These are phyloP conservation scores for Chrysogorgia sp. DNA, from an alignment of 92 coral and sea anemone species.

Conservation along the genomic window DNA sequence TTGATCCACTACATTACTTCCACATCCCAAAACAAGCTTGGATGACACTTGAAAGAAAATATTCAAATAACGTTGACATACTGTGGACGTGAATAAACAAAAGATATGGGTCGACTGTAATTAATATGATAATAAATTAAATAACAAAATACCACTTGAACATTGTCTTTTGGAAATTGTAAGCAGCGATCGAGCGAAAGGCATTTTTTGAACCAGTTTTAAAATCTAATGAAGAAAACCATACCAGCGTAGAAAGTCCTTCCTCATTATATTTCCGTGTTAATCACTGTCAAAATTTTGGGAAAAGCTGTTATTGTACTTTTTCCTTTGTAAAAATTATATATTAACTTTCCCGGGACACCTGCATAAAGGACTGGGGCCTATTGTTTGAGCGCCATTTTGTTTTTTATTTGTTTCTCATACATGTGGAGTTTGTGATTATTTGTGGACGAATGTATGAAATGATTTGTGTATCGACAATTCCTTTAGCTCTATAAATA, in stretches of 20 bases:
- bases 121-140: neutral
- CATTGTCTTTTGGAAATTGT: neutral
- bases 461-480: neutral
- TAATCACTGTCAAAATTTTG: no score
- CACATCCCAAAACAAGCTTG: conserved; percentile 34
- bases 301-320: no score
- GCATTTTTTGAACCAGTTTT: neutral
- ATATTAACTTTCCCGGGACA: no score
- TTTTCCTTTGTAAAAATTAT: no score
- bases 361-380: neutral
- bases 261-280: no score
- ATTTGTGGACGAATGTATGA: neutral
- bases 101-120: no score
- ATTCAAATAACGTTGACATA: neutral
- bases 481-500: neutral
- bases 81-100: neutral
- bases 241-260: no score
- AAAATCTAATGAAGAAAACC: neutral
- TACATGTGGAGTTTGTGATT: neutral
- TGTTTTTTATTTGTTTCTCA: neutral
- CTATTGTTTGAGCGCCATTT: neutral
- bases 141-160: neutral
- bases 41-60: neutral
- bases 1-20: conserved; percentile 26
- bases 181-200: neutral